Evolutionary conservation across 2,113 vertebrate genomes (phyloP), one percentile per base, ranked within the genome.

Genomic region (Colaptes auratus): DNA sequence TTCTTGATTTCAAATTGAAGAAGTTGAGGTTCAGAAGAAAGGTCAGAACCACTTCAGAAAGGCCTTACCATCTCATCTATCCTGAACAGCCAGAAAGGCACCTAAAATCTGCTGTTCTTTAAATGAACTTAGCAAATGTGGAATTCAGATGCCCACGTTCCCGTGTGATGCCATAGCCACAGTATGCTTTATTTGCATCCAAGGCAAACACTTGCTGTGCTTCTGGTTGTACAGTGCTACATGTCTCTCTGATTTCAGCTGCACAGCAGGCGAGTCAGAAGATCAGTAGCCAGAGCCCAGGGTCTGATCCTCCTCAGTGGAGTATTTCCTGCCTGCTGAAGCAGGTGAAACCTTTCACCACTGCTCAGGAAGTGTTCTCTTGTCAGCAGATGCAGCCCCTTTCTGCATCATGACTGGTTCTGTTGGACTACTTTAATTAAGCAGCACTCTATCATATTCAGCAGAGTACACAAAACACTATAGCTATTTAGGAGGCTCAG

Each of bases 151-250:
- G 28, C 15, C 59, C 52, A 56, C 48, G 8, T 48, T 76, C 60
- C 35, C 4, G 1, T 0, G 18, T 19, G 86, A 69, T 3, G 2
- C 53, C 52, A 15, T 31, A 27, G 7, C 23, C 20, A 4, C 0
- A 0, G 30, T 7, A 31, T 5, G 27, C 16, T 74, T 74, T 12
- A 21, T 30, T 10, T 28, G n/a, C 21, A 42, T 7, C 67, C 64
- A 33, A 53, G 74, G 66, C 10, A 39, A 72, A 73, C 69, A 25
- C 52, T 42, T 23, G 79, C 64, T 24, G 46, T 33, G 67, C 56
- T 42, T 15, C 74, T 36, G 76, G 53, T 7, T 28, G 18, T 7
- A 5, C 35, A 7, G 31, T 4, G 56, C 31, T 78, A 71, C 17
- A 1, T 3, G 15, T 10, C 7, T 27, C 63, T 28, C 33, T 15